phyloP scores from a whole-genome alignment of 2,888 invertebrate species.

The Tetragnatha montana region DNA sequence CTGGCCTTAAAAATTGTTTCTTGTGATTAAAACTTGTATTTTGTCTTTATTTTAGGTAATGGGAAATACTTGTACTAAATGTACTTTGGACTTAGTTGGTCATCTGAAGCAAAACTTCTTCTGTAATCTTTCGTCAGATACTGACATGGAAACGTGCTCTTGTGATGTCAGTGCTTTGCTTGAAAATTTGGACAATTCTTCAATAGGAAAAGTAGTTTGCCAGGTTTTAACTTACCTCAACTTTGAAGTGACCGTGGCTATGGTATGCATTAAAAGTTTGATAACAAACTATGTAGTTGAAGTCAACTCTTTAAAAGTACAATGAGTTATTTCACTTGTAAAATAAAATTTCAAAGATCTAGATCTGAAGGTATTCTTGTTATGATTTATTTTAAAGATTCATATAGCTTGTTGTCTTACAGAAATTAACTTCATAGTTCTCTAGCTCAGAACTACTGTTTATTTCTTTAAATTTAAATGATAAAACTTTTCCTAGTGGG shows the following conservation, averaged over 20 bases:
- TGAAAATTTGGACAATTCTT: neutral
- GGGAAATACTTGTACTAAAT: neutral
- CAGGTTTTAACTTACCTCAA: conserved; percentile 45
- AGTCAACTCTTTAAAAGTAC: too few species aligned
- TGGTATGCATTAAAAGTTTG: conserved; percentile 31
- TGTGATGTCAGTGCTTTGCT: conserved; percentile 18
- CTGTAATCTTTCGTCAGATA: conserved; percentile 11
- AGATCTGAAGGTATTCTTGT: too few species aligned
- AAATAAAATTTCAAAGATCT: too few species aligned
- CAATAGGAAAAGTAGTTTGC: conserved; percentile 34
- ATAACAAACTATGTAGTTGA: too few species aligned
- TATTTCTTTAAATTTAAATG: too few species aligned
- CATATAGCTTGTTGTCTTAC: too few species aligned
- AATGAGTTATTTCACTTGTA: too few species aligned
- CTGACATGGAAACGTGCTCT: neutral
- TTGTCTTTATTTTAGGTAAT: too few species aligned
- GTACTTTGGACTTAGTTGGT: conserved; percentile 27
- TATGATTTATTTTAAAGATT: too few species aligned
- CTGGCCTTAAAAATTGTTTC: neutral
- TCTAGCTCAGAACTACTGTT: too few species aligned
- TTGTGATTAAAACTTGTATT: neutral
- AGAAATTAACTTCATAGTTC: too few species aligned
- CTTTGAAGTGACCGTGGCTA: conserved; percentile 32
- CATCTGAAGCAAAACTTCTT: conserved; percentile 55
- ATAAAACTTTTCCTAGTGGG: too few species aligned